Evolutionary conservation across 2,113 vertebrate genomes (phyloP), one percentile per base, ranked within the genome.

Genomic region (Vombatus ursinus): DNA sequence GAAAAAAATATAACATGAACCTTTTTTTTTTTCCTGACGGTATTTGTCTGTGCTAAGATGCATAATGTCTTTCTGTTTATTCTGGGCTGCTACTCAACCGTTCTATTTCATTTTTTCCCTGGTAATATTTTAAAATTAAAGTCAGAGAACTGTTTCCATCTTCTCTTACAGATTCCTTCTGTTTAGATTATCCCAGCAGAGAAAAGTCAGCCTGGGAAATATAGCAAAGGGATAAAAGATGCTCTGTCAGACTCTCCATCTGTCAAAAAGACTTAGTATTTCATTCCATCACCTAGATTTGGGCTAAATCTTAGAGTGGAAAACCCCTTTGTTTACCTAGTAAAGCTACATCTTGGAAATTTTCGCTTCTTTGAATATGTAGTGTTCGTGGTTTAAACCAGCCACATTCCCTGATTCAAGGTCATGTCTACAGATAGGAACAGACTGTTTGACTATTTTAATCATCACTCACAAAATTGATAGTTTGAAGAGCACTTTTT

Each of bases 61-160:
- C 94, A 68, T 48, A 57, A 31, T 90, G 1, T 93, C 37, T 37
- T 91, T 94, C 50, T 94, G 91, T 93, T 25, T 68, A 37, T 52
- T 90, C 10, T 31, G 0, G 0, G 28, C 48, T 96, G n/a, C 48
- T 91, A 10, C 50, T 49, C n/a, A 92, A 54, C 10, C 28, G 19
- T 92, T 93, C 9, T 12, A 26, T 89, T 92, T 97, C 91, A 24
- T 50, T 89, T 92, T 93, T 68, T 93, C 26, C 24, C 2, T 51
- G 50, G 52, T 37, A 96, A 93, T 90, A 61, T 91, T 94, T 98
- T 50, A 37, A 93, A 90, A 94, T 47, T 47, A 93, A 95, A 96
- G 24, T 90, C 22, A 31, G 7, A 53, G 50, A 47, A 50, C 49
- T 53, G n/a, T 26, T 93, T 89, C 24, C 50, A 31, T 93, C 22